phyloP scores from a whole-genome alignment of 2,113 vertebrate genomes.

The Martes martes region DNA sequence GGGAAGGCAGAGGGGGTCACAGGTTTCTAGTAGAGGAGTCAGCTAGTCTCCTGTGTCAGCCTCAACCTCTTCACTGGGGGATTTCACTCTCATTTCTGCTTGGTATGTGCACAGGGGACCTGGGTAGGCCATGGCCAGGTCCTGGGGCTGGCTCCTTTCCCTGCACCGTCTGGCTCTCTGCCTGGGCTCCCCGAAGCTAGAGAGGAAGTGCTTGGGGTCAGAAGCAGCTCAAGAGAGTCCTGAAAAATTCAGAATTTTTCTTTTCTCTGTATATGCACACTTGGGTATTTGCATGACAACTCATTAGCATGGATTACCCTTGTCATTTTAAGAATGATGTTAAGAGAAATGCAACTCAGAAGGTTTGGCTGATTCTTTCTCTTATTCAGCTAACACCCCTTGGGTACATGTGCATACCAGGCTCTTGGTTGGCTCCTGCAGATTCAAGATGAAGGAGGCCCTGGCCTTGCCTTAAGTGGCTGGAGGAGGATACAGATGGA shows the following conservation, averaged over 20 bases:
- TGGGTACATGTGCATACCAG: too few species aligned
- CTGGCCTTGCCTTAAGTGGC: neutral
- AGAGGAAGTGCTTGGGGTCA: neutral
- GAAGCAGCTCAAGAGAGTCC: neutral
- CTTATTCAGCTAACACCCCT: neutral
- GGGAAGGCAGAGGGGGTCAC: neutral
- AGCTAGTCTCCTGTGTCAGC: neutral
- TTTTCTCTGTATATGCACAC: neutral
- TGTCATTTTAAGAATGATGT: neutral
- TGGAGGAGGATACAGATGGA: neutral
- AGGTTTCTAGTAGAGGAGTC: neutral
- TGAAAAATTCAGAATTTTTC: neutral
- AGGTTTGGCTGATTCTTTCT: neutral
- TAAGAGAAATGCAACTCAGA: neutral
- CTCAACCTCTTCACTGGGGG: neutral
- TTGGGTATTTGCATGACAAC: neutral
- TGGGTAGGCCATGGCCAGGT: neutral
- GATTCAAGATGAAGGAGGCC: neutral
- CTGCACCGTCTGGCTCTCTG: too few species aligned
- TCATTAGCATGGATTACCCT: neutral
- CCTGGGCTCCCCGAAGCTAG: neutral
- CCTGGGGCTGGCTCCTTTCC: too few species aligned
- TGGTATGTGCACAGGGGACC: neutral
- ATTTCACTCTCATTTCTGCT: too few species aligned
- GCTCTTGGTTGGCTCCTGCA: accelerated